A percentile compares a stretch with the other conserved stretches of the same genome.
phyloP scores from a whole-genome alignment of 2,888 invertebrate species.

The Chouioia cunea region DNA sequence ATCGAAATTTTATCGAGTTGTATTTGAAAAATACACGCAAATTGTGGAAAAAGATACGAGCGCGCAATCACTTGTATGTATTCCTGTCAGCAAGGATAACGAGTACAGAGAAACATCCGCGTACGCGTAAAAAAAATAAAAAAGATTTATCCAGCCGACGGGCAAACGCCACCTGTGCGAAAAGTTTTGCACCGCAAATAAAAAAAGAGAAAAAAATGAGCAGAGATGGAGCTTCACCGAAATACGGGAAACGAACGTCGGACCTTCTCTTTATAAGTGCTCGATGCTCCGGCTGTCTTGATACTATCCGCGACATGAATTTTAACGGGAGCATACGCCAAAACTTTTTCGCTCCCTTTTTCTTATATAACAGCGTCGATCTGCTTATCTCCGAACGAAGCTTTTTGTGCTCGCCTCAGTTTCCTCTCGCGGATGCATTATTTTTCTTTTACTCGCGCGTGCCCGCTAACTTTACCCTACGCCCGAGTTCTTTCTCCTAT shows the following conservation, averaged over 20 bases:
- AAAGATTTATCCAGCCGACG: not conserved
- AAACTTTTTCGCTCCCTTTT: conserved; percentile 19
- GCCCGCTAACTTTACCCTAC: too few relatives aligned
- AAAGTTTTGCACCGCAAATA: conserved; percentile 18
- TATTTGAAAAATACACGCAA: too few relatives aligned
- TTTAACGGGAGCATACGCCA: conserved; percentile 23
- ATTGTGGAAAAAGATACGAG: too few relatives aligned
- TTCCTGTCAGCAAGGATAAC: too few relatives aligned
- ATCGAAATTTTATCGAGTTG: too few relatives aligned
- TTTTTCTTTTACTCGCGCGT: too few relatives aligned
- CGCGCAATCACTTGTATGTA: too few relatives aligned
- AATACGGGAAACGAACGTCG: not conserved
- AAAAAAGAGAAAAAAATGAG: not conserved
- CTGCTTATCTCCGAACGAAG: not conserved
- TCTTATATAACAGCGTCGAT: conserved; percentile 9
- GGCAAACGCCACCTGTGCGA: conserved; percentile 6
- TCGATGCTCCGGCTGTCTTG: conserved; percentile 2
- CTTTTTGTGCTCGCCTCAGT: too few relatives aligned
- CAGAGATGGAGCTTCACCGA: not conserved
- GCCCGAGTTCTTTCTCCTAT: too few relatives aligned
- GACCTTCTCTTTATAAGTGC: not conserved
- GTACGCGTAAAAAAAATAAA: too few relatives aligned
- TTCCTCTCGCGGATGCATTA: too few relatives aligned
- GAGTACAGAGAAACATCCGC: too few relatives aligned
- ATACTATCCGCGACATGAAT: conserved; percentile 37